A percentile compares a stretch with the other conserved stretches of the same genome.
Conservation (phyloP, 2,888 invertebrate genomes). For the Heliothis peltigera region DNA sequence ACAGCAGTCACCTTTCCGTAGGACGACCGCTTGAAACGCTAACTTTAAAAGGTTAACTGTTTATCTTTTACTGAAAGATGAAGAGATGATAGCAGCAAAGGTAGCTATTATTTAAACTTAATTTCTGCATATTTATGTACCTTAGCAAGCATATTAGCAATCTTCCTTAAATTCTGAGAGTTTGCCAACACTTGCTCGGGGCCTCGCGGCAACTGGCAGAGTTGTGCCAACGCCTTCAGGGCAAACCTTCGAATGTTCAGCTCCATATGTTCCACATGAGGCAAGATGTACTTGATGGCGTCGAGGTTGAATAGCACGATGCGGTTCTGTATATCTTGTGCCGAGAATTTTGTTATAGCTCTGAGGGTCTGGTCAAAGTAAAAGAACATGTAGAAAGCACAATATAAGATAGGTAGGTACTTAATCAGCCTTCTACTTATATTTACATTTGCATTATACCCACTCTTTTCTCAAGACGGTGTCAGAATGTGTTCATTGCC, state of each 20-base stretch:
- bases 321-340: constrained; percentile 82
- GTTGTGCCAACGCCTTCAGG: constrained; percentile 87
- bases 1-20: no score
- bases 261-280: constrained; percentile 80
- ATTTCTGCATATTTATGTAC: constrained; percentile 61
- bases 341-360: constrained; percentile 84
- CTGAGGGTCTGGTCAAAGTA: constrained; percentile 78
- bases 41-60: not conserved
- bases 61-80: no score
- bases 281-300: constrained; percentile 78
- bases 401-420: no score
- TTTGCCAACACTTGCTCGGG: constrained; percentile 83
- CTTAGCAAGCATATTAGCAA: constrained; percentile 80
- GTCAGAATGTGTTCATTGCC: no score
- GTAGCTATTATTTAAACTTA: not conserved
- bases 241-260: constrained; percentile 86
- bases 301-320: constrained; percentile 74
- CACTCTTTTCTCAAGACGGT: no score
- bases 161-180: constrained; percentile 79
- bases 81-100: no score
- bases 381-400: no score
- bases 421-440: no score
- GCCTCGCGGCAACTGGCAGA: constrained; percentile 84
- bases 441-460: no score
- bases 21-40: no score